Conservation (phyloP, 2,113 vertebrate species). For the Oncorhynchus keta region DNA sequence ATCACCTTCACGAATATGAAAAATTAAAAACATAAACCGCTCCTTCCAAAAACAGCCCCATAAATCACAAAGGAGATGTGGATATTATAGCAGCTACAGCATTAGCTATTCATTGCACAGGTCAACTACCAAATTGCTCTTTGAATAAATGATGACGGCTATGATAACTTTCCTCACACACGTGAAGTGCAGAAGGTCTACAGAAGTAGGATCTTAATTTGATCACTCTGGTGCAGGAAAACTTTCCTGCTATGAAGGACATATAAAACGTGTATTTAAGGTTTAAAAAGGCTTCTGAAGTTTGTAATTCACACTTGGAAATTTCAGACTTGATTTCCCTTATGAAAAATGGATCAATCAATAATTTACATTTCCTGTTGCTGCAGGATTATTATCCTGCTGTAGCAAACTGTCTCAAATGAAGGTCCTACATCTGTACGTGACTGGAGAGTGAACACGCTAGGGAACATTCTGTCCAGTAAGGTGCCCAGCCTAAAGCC, state of each 20-base stretch:
- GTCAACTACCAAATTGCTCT: conserved; percentile 52
- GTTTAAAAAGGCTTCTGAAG: neutral
- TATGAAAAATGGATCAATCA: no score
- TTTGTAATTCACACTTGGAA: neutral
- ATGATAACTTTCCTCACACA: conserved; percentile 51
- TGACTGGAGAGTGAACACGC: no score
- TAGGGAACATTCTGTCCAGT: no score
- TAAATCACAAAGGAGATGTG: conserved; percentile 52
- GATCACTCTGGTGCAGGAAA: no score
- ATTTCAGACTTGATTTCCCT: neutral
- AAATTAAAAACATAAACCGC: conserved; percentile 7
- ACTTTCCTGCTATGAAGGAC: no score
- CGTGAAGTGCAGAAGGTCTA: conserved; percentile 41
- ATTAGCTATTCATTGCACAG: conserved; percentile 63
- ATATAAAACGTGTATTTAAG: no score
- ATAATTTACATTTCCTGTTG: no score
- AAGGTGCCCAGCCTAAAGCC: no score
- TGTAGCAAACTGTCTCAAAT: no score
- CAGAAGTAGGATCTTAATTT: no score
- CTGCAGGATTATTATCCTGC: no score
- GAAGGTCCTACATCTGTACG: no score
- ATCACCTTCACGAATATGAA: conserved; percentile 14
- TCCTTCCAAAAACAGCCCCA: conserved; percentile 38
- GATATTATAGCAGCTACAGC: conserved; percentile 51
- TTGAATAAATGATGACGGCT: conserved; percentile 63